These are phyloP conservation scores for Esox masquinongy DNA, from an alignment of 2,797 vertebrate genomes.

Conservation along the genomic window DNA sequence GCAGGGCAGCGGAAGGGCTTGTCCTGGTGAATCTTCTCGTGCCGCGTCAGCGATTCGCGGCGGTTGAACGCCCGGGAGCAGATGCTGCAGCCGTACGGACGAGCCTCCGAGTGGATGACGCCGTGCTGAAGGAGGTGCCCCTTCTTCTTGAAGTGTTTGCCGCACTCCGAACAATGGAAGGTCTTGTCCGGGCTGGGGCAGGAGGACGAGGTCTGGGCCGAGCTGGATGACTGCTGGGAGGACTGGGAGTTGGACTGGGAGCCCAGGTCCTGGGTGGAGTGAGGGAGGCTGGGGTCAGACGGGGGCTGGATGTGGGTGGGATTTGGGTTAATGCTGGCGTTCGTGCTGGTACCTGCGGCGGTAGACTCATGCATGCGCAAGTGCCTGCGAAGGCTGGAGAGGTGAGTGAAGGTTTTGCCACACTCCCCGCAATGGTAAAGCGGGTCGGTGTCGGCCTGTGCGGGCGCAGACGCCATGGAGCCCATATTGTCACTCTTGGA, in stretches of 20 bases:
- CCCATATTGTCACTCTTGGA: constrained; percentile 75
- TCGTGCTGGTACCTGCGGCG: constrained; percentile 79
- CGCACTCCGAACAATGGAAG: constrained; percentile 90
- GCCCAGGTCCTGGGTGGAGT: constrained; percentile 76
- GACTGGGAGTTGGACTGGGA: constrained; percentile 48
- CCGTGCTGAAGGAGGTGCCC: constrained; percentile 94
- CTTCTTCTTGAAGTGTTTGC: constrained; percentile 93
- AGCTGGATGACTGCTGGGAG: constrained; percentile 50
- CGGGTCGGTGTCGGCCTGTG: constrained; percentile 76
- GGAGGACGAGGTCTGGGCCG: constrained; percentile 48
- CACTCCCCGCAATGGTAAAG: constrained; percentile 91
- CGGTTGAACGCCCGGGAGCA: constrained; percentile 94
- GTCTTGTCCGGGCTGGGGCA: constrained; percentile 83
- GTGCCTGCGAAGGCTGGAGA: constrained; percentile 93
- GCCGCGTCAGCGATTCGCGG: constrained; percentile 92
- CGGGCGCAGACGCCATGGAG: constrained; percentile 69
- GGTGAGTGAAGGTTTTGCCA: constrained; percentile 90
- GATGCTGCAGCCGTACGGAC: constrained; percentile 88
- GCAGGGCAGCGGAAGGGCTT: constrained; percentile 89
- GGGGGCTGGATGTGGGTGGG: constrained; percentile 77
- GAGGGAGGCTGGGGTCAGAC: constrained; percentile 77
- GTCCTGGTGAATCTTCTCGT: constrained; percentile 93
- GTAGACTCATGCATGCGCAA: constrained; percentile 90
- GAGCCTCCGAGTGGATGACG: constrained; percentile 87
- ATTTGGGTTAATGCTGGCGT: constrained; percentile 72